phyloP scores from a whole-genome alignment of 2,113 vertebrate species.

The Corythornis cristatus region DNA sequence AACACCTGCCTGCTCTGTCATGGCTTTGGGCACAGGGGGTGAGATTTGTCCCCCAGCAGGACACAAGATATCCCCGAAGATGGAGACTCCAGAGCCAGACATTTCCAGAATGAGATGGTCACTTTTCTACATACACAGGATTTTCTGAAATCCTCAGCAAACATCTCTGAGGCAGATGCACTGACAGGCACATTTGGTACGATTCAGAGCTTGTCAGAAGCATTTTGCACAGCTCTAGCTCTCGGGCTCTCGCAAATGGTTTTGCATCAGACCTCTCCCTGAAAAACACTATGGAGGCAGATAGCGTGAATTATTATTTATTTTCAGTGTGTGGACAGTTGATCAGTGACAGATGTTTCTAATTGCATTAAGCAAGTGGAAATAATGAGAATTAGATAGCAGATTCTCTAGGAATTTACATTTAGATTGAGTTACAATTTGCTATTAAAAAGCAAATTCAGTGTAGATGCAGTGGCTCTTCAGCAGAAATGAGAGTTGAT shows the following conservation, averaged over 20 bases:
- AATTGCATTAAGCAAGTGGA: slow-evolving; percentile 71
- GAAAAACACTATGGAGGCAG: slow-evolving; percentile 13
- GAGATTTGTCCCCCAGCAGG: not conserved
- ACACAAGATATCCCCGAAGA: not conserved
- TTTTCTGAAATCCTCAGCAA: not conserved
- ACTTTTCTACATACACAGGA: not conserved
- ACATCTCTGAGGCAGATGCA: not conserved
- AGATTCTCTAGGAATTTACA: slow-evolving; percentile 68
- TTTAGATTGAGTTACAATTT: slow-evolving; percentile 67
- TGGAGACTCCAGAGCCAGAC: not conserved
- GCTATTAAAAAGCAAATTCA: slow-evolving; percentile 39
- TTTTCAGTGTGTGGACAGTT: slow-evolving; percentile 57
- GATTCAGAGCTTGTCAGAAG: slow-evolving; percentile 30
- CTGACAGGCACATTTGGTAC: not conserved
- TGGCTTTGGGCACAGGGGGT: not conserved
- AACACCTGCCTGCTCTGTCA: fast-evolving
- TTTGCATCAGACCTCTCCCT: not conserved
- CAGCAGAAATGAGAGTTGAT: not conserved
- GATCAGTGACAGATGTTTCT: slow-evolving; percentile 70
- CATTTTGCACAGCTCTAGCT: slow-evolving; percentile 3
- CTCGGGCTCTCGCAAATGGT: not conserved
- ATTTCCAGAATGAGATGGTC: not conserved
- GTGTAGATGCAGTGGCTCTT: not conserved
- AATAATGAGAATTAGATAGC: slow-evolving; percentile 70
- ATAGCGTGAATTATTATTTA: slow-evolving; percentile 53